Conservation (phyloP, 2,888 invertebrate genomes). For the Cancer borealis region DNA sequence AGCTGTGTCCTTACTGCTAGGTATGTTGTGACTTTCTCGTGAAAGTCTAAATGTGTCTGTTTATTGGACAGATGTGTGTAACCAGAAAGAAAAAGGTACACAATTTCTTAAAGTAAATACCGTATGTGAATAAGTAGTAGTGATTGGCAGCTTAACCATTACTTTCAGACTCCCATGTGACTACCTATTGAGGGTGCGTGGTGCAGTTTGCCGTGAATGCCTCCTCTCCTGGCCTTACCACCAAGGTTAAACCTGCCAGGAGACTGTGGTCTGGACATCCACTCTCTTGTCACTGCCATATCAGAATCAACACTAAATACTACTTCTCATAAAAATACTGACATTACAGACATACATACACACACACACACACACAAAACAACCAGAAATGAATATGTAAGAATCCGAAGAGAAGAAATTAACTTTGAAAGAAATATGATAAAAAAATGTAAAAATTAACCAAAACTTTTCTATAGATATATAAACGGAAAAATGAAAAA, state of each 20-base stretch:
- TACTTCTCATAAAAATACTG: not conserved
- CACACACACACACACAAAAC: not conserved
- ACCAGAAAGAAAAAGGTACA: not conserved
- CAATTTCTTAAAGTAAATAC: not conserved
- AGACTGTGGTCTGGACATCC: conserved; percentile 59
- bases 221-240: conserved; percentile 77
- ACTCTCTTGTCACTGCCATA: not conserved
- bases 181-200: conserved; percentile 58
- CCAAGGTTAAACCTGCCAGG: conserved; percentile 78
- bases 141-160: not conserved
- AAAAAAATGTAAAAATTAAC: no score
- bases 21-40: no score
- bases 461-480: no score
- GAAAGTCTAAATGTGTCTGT: not conserved
- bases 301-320: not conserved
- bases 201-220: conserved; percentile 76
- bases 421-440: no score
- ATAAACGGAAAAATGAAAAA: no score
- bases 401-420: no score
- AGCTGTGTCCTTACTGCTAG: no score
- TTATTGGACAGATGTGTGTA: not conserved
- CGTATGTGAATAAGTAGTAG: not conserved
- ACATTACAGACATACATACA: not conserved
- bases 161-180: not conserved
- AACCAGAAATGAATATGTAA: no score